Percentiles rank a stretch among this genome's conserved stretches.
These are phyloP conservation scores for Mesorhabditis sp. DNA, from an alignment of 2,888 invertebrate genomes.

Conservation along the genomic window DNA sequence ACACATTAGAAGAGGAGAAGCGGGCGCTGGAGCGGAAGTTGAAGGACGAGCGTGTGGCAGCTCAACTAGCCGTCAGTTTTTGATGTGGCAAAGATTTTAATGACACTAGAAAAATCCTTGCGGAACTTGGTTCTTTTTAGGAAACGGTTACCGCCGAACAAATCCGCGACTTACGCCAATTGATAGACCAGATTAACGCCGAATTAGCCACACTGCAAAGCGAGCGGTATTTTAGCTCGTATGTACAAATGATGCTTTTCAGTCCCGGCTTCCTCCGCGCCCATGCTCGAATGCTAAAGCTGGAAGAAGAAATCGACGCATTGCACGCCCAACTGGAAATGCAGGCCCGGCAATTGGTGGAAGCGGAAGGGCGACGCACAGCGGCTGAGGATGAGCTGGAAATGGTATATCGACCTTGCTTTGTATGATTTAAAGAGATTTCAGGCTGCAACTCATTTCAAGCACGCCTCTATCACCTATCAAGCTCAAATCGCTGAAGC, in stretches of 20 bases:
- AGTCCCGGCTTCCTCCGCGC: not conserved
- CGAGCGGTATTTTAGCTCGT: not conserved
- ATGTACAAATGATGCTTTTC: not conserved
- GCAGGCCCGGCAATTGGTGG: too few relatives aligned
- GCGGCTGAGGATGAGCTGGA: too few relatives aligned
- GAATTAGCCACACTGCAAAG: not conserved
- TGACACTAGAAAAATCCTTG: not conserved
- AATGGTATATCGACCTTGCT: too few relatives aligned
- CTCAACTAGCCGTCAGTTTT: not conserved
- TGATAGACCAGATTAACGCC: not conserved
- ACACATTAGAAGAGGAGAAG: conserved; percentile 1
- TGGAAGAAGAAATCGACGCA: not conserved
- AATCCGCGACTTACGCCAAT: not conserved
- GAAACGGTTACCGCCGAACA: not conserved
- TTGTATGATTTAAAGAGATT: too few relatives aligned
- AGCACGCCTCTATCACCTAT: too few relatives aligned
- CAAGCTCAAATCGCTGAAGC: too few relatives aligned
- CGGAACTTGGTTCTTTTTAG: not conserved
- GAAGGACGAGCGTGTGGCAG: not conserved
- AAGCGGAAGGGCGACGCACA: too few relatives aligned
- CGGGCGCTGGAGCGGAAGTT: not conserved
- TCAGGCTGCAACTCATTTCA: too few relatives aligned
- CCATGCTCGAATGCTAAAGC: not conserved
- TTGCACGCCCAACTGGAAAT: not conserved
- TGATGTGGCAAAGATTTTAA: not conserved